Evolutionary conservation across 2,797 vertebrate genomes (phyloP).

Genomic region (Pipistrellus pygmaeus): DNA sequence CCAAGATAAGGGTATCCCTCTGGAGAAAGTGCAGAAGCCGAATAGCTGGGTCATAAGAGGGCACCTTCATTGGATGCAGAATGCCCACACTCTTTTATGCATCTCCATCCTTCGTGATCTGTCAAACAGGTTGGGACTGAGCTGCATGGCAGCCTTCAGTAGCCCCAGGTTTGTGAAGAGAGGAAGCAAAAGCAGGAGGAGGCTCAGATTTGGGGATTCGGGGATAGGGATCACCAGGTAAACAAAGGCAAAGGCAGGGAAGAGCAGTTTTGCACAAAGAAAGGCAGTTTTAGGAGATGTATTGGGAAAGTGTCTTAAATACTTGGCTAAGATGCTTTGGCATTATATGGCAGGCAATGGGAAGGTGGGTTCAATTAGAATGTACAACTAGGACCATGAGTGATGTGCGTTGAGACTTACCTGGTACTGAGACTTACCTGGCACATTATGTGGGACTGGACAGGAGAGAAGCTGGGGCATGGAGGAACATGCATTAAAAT

Average conservation of each 20-base stretch:
- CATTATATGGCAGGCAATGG: background rate
- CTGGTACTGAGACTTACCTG: background rate
- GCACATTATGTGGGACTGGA: too few relatives aligned
- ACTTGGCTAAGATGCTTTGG: background rate
- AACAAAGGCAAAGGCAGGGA: background rate
- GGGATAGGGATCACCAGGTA: background rate
- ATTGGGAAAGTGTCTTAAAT: conserved; percentile 30
- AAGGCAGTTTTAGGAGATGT: background rate
- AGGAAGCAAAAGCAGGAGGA: background rate
- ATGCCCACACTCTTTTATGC: background rate
- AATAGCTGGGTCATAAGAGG: background rate
- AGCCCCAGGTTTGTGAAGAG: background rate
- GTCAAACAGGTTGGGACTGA: background rate
- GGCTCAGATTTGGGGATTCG: background rate
- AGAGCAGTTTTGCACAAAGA: background rate
- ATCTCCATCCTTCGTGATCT: background rate
- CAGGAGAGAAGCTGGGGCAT: background rate
- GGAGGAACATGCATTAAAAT: background rate
- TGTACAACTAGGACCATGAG: too few relatives aligned
- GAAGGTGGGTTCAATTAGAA: accelerated
- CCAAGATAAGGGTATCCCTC: background rate
- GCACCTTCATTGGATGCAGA: background rate
- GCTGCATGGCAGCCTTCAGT: background rate
- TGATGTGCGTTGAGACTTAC: background rate
- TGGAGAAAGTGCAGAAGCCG: background rate